Conservation (phyloP, 2,113 vertebrate genomes). For the Tichodroma muraria region DNA sequence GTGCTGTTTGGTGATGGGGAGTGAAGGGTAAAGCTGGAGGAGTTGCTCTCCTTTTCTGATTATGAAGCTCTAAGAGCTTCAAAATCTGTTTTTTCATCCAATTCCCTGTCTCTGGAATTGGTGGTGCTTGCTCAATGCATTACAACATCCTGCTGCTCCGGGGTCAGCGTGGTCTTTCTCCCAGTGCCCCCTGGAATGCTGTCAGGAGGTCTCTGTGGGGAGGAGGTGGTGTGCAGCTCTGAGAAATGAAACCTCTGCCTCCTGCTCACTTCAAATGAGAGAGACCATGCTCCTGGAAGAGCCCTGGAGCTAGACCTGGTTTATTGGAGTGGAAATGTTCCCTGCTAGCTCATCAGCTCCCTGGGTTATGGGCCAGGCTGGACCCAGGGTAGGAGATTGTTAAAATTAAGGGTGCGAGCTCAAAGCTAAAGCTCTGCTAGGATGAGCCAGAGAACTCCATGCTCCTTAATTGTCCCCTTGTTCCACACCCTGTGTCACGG, state of each 20-base stretch:
- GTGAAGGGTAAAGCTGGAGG: not conserved
- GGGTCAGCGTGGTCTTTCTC: not conserved
- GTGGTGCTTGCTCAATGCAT: not conserved
- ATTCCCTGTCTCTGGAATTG: not conserved
- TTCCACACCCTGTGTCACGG: not conserved
- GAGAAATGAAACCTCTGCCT: not conserved
- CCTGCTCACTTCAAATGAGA: not conserved
- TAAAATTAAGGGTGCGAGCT: not conserved
- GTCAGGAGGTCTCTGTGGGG: not conserved
- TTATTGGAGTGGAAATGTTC: not conserved
- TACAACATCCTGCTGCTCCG: not conserved
- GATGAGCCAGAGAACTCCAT: fast-evolving
- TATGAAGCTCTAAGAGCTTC: not conserved
- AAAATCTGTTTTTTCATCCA: not conserved
- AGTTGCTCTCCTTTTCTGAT: not conserved
- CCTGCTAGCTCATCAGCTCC: not conserved
- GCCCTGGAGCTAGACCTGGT: not conserved
- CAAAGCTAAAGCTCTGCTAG: not conserved
- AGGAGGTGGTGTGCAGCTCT: not conserved
- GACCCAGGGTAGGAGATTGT: not conserved
- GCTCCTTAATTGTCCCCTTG: not conserved
- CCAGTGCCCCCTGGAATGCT: not conserved
- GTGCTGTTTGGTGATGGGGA: not conserved
- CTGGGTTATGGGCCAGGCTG: not conserved
- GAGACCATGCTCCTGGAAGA: not conserved